Evolutionary conservation across 1,140 invertebrate genomes (phyloP).

Genomic region (Heterodera carotae): DNA sequence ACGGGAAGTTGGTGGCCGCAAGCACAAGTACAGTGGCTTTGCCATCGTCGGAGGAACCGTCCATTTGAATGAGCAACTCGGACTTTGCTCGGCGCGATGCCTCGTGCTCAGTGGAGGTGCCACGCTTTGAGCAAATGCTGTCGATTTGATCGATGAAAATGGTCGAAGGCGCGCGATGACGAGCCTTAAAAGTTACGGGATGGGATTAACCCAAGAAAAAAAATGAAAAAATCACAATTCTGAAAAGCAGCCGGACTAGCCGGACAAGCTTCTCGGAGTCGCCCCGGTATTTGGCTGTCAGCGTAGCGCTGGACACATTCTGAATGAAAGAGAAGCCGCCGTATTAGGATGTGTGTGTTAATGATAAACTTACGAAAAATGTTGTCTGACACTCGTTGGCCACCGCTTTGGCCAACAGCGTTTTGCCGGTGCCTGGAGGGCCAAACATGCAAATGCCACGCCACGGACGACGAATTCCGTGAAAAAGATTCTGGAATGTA

Average conservation of each 20-base stretch:
- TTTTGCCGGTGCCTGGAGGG: conserved; percentile 96
- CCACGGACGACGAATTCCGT: conserved; percentile 64
- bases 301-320: conserved; percentile 92
- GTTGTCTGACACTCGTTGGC: conserved; percentile 98
- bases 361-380: conserved; percentile 74
- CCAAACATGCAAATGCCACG: conserved; percentile 71
- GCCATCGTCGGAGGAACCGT: conserved; percentile 73
- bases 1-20: conserved; percentile 98
- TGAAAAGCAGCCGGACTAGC: conserved; percentile 90
- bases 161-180: conserved; percentile 97
- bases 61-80: conserved; percentile 97
- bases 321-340: not conserved
- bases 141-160: conserved; percentile 99
- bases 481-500: conserved; percentile 27
- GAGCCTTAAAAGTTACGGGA: conserved; percentile 72
- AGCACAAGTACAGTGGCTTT: conserved; percentile 90
- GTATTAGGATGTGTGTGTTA: not conserved
- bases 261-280: conserved; percentile 98
- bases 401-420: conserved; percentile 97
- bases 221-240: conserved; percentile 77
- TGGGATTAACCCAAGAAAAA: not conserved
- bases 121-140: conserved; percentile 90
- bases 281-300: conserved; percentile 96
- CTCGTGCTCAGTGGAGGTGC: conserved; percentile 95
- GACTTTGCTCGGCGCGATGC: conserved; percentile 95